Evolutionary conservation across 2,797 vertebrate species (phyloP).

Genomic region (Xerus rutilus): DNA sequence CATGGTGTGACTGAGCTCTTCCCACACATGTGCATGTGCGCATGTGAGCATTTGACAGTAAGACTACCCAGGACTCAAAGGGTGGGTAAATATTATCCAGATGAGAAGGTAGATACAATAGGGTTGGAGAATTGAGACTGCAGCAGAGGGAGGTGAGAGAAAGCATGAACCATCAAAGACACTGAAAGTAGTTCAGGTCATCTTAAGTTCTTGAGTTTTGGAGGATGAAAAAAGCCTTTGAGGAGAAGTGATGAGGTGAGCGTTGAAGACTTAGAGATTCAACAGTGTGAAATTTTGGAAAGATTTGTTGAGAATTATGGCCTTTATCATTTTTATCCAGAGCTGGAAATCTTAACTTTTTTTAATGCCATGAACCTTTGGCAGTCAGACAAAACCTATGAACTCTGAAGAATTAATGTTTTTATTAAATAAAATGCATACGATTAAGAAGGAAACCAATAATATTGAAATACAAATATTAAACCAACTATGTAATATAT

Average conservation of each 20-base stretch:
- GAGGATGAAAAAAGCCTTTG: not conserved
- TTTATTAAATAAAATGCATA: not conserved
- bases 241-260: not conserved
- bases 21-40: not conserved
- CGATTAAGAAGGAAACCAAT: constrained; percentile 22
- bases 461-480: not conserved
- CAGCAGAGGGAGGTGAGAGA: no score
- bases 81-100: not conserved
- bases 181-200: constrained; percentile 25
- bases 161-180: not conserved
- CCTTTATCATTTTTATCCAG: not conserved
- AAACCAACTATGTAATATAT: not conserved
- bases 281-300: not conserved
- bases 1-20: not conserved
- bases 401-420: not conserved
- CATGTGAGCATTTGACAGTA: not conserved
- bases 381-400: not conserved
- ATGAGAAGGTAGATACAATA: not conserved
- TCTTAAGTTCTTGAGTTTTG: not conserved
- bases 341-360: constrained; percentile 9
- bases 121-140: not conserved
- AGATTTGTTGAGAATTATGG: constrained; percentile 1
- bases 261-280: not conserved
- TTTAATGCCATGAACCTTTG: not conserved
- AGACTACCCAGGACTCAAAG: not conserved